These are phyloP conservation scores for Alloplasta piceator DNA, from an alignment of 2,888 invertebrate species.

Conservation along the genomic window DNA sequence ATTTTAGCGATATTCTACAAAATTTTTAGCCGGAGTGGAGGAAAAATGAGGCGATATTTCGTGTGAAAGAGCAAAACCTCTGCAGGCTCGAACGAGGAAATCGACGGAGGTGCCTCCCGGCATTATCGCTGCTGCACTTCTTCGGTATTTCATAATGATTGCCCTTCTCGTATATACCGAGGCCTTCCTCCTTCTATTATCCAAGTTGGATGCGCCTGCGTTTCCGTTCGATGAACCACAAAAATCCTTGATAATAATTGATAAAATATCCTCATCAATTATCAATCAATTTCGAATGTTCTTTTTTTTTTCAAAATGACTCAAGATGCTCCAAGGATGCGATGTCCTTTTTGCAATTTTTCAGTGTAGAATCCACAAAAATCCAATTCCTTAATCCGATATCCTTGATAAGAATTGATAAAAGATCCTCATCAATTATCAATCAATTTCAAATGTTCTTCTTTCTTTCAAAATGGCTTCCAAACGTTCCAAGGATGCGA, in stretches of 20 bases:
- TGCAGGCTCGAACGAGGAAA: constrained; percentile 56
- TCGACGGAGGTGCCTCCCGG: constrained; percentile 65
- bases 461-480: too few relatives aligned
- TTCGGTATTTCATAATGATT: constrained; percentile 75
- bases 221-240: background rate
- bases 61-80: constrained; percentile 74
- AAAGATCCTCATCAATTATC: background rate
- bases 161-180: constrained; percentile 22
- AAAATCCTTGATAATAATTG: background rate
- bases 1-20: too few relatives aligned
- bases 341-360: too few relatives aligned
- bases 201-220: too few relatives aligned
- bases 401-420: background rate
- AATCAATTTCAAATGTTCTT: too few relatives aligned
- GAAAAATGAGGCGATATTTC: constrained; percentile 53
- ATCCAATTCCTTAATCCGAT: background rate
- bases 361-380: background rate
- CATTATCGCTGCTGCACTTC: constrained; percentile 61
- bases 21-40: background rate
- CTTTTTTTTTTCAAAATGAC: too few relatives aligned
- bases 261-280: background rate
- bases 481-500: too few relatives aligned
- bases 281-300: too few relatives aligned
- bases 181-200: constrained; percentile 1
- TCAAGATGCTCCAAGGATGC: too few relatives aligned